These are phyloP conservation scores for Cherax destructor DNA, from an alignment of 1,140 invertebrate genomes.

Conservation along the genomic window DNA sequence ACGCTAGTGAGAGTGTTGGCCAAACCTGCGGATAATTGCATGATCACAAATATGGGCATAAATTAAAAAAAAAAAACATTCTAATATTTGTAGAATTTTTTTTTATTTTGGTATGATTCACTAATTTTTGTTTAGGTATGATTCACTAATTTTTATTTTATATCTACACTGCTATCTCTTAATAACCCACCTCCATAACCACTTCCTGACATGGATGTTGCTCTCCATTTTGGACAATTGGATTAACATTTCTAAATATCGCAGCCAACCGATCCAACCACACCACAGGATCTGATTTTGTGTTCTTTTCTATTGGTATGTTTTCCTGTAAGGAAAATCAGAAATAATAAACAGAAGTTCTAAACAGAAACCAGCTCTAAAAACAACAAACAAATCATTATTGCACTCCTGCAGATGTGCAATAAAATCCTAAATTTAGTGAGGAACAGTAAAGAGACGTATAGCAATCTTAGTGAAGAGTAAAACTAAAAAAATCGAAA, in stretches of 20 bases:
- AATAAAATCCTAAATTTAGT: no score
- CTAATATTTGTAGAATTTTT: no score
- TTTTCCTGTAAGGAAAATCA: conserved; percentile 45
- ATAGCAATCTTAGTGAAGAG: no score
- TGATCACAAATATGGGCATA: no score
- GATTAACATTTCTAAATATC: conserved; percentile 88
- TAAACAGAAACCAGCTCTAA: no score
- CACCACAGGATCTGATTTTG: conserved; percentile 87
- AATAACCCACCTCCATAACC: conserved; percentile 76
- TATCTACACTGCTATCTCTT: no score
- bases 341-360: background rate
- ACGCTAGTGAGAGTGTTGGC: conserved; percentile 89
- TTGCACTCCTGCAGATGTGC: background rate
- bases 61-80: background rate
- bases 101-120: no score
- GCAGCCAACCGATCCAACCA: conserved; percentile 95
- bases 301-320: conserved; percentile 74
- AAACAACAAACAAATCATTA: no score
- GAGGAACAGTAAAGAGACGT: no score
- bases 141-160: no score
- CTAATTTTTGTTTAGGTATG: no score
- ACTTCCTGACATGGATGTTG: conserved; percentile 89
- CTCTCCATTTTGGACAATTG: conserved; percentile 79
- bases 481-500: no score
- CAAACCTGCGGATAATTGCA: conserved; percentile 78